Conservation (phyloP, 2,113 vertebrate species). For the Pimephales promelas region DNA sequence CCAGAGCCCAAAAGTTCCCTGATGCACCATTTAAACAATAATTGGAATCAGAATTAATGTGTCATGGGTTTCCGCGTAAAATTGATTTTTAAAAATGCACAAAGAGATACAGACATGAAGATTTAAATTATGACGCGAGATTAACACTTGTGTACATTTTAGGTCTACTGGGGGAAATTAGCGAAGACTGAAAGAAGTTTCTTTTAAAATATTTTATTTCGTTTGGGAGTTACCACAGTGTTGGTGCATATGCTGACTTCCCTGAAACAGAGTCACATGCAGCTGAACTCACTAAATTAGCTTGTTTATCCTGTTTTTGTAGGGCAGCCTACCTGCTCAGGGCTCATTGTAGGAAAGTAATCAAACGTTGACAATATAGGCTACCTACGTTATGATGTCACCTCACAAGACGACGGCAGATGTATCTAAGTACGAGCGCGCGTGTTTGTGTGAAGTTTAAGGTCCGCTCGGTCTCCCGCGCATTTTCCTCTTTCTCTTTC, state of each 20-base stretch:
- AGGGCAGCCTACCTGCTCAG: background rate
- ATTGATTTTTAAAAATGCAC: background rate
- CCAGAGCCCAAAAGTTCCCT: background rate
- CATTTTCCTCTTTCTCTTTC: slow-evolving; percentile 68
- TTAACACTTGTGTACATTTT: background rate
- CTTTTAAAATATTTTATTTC: background rate
- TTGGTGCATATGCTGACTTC: background rate
- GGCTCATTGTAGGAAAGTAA: background rate
- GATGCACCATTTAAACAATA: background rate
- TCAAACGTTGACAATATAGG: background rate
- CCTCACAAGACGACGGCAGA: slow-evolving; percentile 16
- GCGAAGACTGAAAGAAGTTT: background rate
- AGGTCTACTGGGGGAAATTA: background rate
- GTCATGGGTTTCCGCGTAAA: background rate
- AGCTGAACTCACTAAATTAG: background rate
- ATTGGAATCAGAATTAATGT: background rate
- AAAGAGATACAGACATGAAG: background rate
- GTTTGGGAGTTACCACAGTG: background rate
- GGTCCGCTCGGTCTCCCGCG: slow-evolving; percentile 71
- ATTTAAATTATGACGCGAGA: background rate
- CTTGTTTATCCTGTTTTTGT: background rate
- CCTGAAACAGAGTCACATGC: background rate
- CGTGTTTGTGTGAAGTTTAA: slow-evolving; percentile 61
- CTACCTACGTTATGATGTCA: slow-evolving; percentile 28
- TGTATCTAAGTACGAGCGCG: slow-evolving; percentile 13